phyloP scores from a whole-genome alignment of 1,140 invertebrate species.

The Polypedilum pembai region DNA sequence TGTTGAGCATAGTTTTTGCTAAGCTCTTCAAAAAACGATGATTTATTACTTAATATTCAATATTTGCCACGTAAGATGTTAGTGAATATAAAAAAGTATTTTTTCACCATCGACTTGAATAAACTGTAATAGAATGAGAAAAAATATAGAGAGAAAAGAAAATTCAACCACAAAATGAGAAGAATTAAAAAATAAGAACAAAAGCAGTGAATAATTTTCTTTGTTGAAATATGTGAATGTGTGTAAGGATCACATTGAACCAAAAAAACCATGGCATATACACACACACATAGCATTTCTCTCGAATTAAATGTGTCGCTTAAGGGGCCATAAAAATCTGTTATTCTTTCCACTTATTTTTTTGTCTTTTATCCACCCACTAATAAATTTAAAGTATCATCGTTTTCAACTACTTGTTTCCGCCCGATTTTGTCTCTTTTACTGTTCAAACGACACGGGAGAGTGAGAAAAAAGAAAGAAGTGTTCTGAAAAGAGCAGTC shows the following conservation, averaged over 20 bases:
- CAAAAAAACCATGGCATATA: not conserved
- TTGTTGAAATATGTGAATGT: not conserved
- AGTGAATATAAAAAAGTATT: not conserved
- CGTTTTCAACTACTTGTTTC: not conserved
- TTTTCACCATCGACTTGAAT: not conserved
- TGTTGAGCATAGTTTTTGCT: not conserved
- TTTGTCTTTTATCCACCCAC: not conserved
- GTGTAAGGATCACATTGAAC: too few relatives aligned
- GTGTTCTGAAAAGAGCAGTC: not conserved
- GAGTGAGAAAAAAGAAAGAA: not conserved
- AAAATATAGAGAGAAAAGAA: not conserved
- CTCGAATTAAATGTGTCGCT: slow-evolving; percentile 11
- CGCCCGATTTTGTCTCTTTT: not conserved
- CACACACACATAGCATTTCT: not conserved
- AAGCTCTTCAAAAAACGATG: not conserved
- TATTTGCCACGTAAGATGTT: not conserved
- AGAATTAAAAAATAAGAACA: not conserved
- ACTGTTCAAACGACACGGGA: not conserved
- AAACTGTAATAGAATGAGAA: not conserved
- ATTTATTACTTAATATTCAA: slow-evolving; percentile 20
- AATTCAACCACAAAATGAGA: too few relatives aligned
- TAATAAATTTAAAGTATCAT: slow-evolving; percentile 28
- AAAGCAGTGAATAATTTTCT: not conserved
- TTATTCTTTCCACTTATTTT: not conserved
- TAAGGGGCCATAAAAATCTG: slow-evolving; percentile 23